These are phyloP conservation scores for Tetragonisca angustula DNA, from an alignment of 2,888 invertebrate species.

Conservation along the genomic window DNA sequence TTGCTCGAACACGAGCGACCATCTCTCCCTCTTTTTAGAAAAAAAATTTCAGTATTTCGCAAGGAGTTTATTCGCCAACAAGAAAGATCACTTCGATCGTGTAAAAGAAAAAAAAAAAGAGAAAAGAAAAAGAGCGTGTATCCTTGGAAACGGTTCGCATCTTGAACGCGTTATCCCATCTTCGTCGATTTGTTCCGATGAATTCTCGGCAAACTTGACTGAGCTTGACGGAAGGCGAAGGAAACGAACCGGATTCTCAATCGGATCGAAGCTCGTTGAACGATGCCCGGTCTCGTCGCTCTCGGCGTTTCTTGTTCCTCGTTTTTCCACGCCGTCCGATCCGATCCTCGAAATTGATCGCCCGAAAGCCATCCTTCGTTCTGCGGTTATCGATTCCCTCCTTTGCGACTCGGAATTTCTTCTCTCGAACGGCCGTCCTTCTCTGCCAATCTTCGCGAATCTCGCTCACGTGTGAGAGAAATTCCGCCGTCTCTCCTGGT, in stretches of 20 bases:
- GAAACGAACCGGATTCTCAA: constrained; percentile 65
- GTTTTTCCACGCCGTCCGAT: constrained; percentile 29
- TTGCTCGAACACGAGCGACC: not conserved
- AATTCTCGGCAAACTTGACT: constrained; percentile 57
- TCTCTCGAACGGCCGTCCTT: not conserved
- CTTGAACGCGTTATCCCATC: constrained; percentile 23
- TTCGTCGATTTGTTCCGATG: constrained; percentile 41
- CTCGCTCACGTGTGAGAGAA: not conserved
- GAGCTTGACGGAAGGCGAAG: constrained; percentile 54
- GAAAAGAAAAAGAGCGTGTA: no score
- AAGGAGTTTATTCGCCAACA: not conserved
- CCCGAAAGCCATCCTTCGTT: constrained; percentile 31
- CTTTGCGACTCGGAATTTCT: not conserved
- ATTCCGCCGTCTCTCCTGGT: not conserved
- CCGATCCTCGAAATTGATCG: constrained; percentile 53
- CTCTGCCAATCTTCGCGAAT: not conserved
- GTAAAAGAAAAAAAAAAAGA: no score
- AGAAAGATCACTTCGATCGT: not conserved
- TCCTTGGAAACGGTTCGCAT: not conserved
- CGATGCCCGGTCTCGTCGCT: constrained; percentile 52
- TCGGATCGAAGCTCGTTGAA: constrained; percentile 63
- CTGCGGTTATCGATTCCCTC: constrained; percentile 26
- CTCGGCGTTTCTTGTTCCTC: constrained; percentile 34
- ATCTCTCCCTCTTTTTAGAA: not conserved
- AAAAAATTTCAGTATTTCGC: not conserved